phyloP scores from a whole-genome alignment of 2,797 vertebrate genomes.

The Limnodromus scolopaceus region DNA sequence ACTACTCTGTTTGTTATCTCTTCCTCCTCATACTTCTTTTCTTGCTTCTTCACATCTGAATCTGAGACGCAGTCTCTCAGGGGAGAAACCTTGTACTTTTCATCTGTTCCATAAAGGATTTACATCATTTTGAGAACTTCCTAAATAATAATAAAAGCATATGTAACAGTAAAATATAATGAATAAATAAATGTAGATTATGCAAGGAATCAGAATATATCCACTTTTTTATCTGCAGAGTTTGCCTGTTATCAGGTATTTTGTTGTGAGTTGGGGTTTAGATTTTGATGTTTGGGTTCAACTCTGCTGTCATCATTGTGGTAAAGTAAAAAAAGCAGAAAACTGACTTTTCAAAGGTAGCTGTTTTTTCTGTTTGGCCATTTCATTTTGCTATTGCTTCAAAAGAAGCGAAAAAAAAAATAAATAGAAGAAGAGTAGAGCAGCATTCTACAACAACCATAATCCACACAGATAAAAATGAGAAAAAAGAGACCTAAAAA shows the following conservation, averaged over 20 bases:
- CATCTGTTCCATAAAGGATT: neutral
- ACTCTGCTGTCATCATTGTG: neutral
- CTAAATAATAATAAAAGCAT: neutral
- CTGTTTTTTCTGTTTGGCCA: neutral
- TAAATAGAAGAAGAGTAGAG: neutral
- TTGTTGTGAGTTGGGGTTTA: neutral
- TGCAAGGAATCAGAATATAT: neutral
- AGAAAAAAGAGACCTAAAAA: neutral
- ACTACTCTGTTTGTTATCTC: neutral
- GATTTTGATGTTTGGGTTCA: neutral
- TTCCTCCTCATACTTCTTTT: neutral
- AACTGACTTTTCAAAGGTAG: neutral
- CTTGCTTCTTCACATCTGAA: neutral
- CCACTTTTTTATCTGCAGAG: neutral
- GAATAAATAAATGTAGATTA: neutral
- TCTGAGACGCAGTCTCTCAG: neutral
- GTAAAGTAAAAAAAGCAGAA: neutral
- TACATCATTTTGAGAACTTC: neutral
- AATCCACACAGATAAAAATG: neutral
- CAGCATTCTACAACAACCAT: neutral
- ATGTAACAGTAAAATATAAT: neutral
- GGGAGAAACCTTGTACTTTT: neutral
- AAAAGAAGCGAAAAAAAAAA: neutral
- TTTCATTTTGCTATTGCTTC: neutral
- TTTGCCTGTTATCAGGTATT: neutral